Conservation (phyloP, 1,140 invertebrate genomes). For the Polypedilum vanderplanki region DNA sequence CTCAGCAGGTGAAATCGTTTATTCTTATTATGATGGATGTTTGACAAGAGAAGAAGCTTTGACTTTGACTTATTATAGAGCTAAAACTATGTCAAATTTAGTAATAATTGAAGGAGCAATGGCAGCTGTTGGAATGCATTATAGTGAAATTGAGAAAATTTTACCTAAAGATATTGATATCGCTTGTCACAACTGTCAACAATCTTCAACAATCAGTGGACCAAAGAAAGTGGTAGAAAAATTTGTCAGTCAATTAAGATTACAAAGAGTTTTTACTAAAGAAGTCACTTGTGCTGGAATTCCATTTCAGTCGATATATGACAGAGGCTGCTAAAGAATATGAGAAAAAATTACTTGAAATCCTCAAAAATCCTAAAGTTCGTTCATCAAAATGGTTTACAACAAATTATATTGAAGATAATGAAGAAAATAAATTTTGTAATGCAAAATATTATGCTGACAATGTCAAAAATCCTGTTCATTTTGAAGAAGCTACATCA, state of each 20-base stretch:
- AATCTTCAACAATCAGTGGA: conserved; percentile 81
- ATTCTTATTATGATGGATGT: conserved; percentile 81
- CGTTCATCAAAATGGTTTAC: conserved; percentile 78
- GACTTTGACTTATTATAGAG: conserved; percentile 75
- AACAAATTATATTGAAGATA: conserved; percentile 69
- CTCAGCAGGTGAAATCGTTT: conserved; percentile 80
- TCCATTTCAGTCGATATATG: conserved; percentile 78
- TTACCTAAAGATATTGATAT: conserved; percentile 65
- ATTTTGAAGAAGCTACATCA: conserved; percentile 75
- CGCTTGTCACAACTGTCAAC: conserved; percentile 77
- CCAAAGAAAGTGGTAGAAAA: conserved; percentile 59
- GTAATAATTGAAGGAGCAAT: conserved; percentile 71
- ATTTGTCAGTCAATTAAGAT: conserved; percentile 63
- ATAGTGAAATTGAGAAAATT: conserved; percentile 50
- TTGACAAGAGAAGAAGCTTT: conserved; percentile 78
- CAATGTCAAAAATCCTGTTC: conserved; percentile 74
- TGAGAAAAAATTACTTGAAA: conserved; percentile 60
- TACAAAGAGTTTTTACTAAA: conserved; percentile 71
- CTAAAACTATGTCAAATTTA: conserved; percentile 71
- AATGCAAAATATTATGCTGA: conserved; percentile 92
- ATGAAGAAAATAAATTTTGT: conserved; percentile 57
- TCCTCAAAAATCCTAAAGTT: conserved; percentile 58
- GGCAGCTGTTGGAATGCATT: conserved; percentile 69
- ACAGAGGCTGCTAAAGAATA: conserved; percentile 61
- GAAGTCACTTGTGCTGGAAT: conserved; percentile 74